phyloP scores from a whole-genome alignment of 2,113 vertebrate species.

The Rhea americana region DNA sequence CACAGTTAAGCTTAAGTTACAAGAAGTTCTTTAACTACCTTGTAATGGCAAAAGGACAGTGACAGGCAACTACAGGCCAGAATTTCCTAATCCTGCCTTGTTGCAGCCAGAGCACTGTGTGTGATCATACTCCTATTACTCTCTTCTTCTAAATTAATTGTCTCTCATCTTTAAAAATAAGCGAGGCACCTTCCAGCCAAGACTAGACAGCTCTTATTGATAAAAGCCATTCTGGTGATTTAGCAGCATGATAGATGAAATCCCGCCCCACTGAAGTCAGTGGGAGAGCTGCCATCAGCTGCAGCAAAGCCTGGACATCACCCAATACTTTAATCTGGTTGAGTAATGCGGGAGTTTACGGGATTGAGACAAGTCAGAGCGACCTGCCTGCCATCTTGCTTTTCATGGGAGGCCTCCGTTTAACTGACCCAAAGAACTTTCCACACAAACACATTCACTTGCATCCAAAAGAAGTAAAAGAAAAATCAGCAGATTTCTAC shows the following conservation, averaged over 20 bases:
- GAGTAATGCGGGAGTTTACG: not conserved
- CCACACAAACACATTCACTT: not conserved
- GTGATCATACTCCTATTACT: not conserved
- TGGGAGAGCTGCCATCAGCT: conserved; percentile 29
- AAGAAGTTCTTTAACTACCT: not conserved
- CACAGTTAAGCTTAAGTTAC: not conserved
- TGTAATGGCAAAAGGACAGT: not conserved
- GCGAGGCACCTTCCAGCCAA: not conserved
- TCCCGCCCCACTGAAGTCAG: not conserved
- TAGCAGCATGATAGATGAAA: not conserved
- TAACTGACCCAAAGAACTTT: not conserved
- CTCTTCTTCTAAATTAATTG: not conserved
- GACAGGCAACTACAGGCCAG: not conserved
- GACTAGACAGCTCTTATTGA: not conserved
- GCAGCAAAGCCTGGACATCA: not conserved
- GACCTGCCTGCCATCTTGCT: not conserved
- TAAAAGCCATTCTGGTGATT: not conserved
- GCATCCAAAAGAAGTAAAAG: not conserved
- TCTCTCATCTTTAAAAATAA: not conserved
- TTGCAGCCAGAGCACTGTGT: not conserved
- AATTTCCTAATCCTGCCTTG: not conserved
- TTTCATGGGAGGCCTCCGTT: not conserved
- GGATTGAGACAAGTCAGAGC: not conserved
- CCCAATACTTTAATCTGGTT: not conserved
- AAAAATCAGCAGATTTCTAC: not conserved